Base-by-base conservation (phyloP, 2,113 vertebrate species). In the Cyprichromis sp. region DNA sequence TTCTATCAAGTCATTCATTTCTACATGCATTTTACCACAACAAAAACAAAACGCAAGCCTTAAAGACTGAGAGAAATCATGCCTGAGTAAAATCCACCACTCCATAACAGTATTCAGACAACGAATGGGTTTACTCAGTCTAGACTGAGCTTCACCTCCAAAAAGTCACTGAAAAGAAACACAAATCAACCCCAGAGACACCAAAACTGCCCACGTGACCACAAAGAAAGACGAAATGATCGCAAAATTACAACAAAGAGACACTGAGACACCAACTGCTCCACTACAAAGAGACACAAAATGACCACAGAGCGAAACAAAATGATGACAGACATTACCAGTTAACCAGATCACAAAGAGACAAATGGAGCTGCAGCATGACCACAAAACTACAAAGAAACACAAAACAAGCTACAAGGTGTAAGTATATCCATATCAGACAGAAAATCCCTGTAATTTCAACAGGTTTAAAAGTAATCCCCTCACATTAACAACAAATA, bases 61-160 rank as follows among this genome's bases (percentile, higher is more conserved):
- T 5, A 29, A 16, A 71, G 52, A 47, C 21, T 17, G 54, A 40
- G 38, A 53, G n/a, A 47, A 84, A 47, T 81, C 42, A 71, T 83
- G 88, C 87, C 81, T 81, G 80, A 87, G 80, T 63, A 55, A 47
- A 76, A 87, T 87, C 63, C 86, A 88, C 83, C 86, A 73, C 26
- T 29, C 17, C 45, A 31, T 84, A 38, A 52, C 66, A 52, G 21
- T 26, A 50, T 53, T 76, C 31, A 76, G 10, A 54, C 34, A 5
- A 13, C 10, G 1, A 45, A 66, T 24, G 40, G 50, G 54, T 78
- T 84, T n/a, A 45, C 19, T 55, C 11, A 68, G 31, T 21, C 55
- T 31, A 52, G 59, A 34, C 63, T 36, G 50, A 80, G 45, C 31
- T 31, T 38, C 34, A 82, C 36, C 81, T 84, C 26, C n/a, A 61